Percentiles rank a stretch among this genome's conserved stretches.
Conservation (phyloP, 2,113 vertebrate species). For the Hirundichthys speculiger region DNA sequence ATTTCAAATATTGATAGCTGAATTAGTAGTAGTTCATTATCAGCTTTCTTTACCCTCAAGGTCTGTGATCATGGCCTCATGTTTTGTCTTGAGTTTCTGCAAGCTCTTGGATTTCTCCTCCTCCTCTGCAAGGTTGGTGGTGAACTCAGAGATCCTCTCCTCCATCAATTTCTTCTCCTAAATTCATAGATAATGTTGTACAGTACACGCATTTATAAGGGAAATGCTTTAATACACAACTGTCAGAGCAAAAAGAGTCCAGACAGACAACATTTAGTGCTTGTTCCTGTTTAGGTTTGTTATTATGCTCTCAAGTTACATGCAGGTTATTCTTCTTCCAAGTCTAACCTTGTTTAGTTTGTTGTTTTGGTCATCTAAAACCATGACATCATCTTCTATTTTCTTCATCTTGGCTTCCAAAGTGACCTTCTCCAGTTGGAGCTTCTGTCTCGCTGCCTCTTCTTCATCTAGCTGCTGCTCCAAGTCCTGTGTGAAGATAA, state of each 20-base stretch:
- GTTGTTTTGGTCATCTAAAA: conserved; percentile 94
- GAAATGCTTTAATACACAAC: no score
- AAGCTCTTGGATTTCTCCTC: conserved; percentile 99
- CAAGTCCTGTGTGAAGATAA: conserved; percentile 84
- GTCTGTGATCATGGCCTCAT: conserved; percentile 98
- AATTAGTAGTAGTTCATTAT: background rate
- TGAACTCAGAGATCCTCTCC: conserved; percentile 94
- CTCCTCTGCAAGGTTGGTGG: conserved; percentile 94
- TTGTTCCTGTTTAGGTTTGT: background rate
- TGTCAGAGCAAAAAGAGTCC: no score
- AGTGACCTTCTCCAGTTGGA: conserved; percentile 97
- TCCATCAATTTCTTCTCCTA: conserved; percentile 97
- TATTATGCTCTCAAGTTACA: no score
- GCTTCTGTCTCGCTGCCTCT: conserved; percentile 93
- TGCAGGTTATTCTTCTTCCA: background rate
- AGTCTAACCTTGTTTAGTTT: conserved; percentile 90
- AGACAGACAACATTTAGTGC: no score
- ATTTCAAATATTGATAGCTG: no score
- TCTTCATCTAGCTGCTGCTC: conserved; percentile 98
- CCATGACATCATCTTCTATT: conserved; percentile 91
- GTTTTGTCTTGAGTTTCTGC: conserved; percentile 97
- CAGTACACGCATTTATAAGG: no score
- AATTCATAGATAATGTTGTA: conserved; percentile 19
- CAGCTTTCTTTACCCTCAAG: conserved; percentile 86
- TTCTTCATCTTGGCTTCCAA: conserved; percentile 95